phyloP scores from a whole-genome alignment of 2,113 vertebrate species.

The Labeo rohita region DNA sequence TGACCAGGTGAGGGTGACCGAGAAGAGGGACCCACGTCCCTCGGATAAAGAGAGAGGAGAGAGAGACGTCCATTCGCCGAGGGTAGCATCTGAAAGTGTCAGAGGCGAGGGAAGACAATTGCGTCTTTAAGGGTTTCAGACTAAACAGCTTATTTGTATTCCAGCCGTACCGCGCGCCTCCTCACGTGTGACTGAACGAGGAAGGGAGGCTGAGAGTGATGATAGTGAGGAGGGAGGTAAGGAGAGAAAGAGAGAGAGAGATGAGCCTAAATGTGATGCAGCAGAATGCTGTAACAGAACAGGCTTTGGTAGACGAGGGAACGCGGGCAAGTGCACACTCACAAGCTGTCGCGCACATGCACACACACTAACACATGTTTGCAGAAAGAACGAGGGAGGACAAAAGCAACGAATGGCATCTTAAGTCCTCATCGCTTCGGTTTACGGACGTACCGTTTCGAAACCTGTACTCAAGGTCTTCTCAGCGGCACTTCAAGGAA shows the following conservation, averaged over 20 bases:
- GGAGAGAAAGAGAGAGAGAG: constrained; percentile 51
- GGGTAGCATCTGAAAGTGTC: not conserved
- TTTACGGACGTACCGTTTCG: not conserved
- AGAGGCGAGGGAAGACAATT: constrained; percentile 69
- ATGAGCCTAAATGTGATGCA: constrained; percentile 73
- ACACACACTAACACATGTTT: constrained; percentile 9
- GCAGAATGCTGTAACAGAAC: constrained; percentile 73
- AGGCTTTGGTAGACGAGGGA: constrained; percentile 68
- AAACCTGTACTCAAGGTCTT: constrained; percentile 43
- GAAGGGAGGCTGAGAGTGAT: constrained; percentile 38
- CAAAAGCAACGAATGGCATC: constrained; percentile 47
- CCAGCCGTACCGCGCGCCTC: constrained; percentile 66
- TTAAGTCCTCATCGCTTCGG: not conserved
- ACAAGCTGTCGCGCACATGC: constrained; percentile 58
- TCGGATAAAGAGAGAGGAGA: not conserved
- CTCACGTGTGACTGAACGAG: constrained; percentile 74
- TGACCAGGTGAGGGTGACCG: constrained; percentile 8
- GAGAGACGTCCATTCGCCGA: not conserved
- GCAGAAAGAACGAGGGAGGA: constrained; percentile 47
- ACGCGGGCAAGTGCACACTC: constrained; percentile 58
- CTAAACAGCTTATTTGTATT: constrained; percentile 78
- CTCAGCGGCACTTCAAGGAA: constrained; percentile 49
- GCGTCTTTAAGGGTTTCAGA: constrained; percentile 72
- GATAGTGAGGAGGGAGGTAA: constrained; percentile 38
- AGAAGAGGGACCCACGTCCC: constrained; percentile 5